Base-by-base conservation (phyloP, 1,140 invertebrate genomes). In the Micrasema longulum region DNA sequence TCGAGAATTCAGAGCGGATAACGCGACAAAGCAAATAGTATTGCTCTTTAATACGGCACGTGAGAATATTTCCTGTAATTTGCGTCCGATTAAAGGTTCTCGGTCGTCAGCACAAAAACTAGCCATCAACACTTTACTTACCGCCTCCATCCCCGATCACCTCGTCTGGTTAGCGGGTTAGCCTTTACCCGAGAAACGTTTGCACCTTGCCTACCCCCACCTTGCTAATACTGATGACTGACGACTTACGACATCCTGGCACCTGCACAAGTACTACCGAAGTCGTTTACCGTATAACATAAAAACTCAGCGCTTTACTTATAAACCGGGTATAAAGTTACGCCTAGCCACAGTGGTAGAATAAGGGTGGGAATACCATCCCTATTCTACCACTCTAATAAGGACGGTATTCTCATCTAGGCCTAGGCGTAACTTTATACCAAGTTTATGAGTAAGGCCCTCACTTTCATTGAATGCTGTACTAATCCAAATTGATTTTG, bases 221-320 rank as follows among this genome's bases (percentile, higher is more conserved):
- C 5, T n/a, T 23, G n/a, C 50, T 26, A 23, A 14, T 55, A 26
- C 9, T 14, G n/a, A n/a, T n/a, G n/a, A n/a, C n/a, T n/a, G n/a
- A n/a, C n/a, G n/a, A 35, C 26, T 55, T 10, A n/a, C 12, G 14
- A 55, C 52, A 55, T 55, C 52, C 52, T 55, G 52, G 23, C 52
- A 55, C 52, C 52, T 55, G 52, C 52, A 14, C 52, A 26, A 20
- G 22, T 26, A 53, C 22, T 3, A 55, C n/a, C 47, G 20, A n/a
- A n/a, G n/a, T n/a, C n/a, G n/a, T n/a, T n/a, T n/a, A n/a, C 7
- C 47, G 20, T 16, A 16, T 48, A 18, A 48, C 9, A n/a, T 12
- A 26, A 12, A 20, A 31, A 55, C 22, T 14, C 11, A 14, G n/a
- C n/a, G n/a, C n/a, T n/a, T n/a, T n/a, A n/a, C n/a, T n/a, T n/a